Conservation (phyloP, 2,113 vertebrate genomes). For the Sigmodon hispidus region DNA sequence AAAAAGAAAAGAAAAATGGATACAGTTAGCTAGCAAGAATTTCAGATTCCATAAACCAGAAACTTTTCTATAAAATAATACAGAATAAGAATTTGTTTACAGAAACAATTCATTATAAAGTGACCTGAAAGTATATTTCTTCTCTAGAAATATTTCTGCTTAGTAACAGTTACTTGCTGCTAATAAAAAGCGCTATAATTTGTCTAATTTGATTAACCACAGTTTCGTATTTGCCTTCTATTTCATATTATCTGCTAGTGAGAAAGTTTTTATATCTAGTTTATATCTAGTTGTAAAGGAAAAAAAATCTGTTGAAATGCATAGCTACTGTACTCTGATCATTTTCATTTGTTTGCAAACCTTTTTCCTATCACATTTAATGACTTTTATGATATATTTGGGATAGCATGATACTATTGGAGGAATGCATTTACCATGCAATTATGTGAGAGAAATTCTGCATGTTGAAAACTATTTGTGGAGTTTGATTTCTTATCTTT, state of each 20-base stretch:
- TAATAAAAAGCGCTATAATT: slow-evolving; percentile 28
- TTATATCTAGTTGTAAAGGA: background rate
- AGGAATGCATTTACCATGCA: background rate
- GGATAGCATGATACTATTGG: background rate
- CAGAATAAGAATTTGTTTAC: background rate
- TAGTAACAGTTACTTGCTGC: slow-evolving; percentile 2
- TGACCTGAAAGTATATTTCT: background rate
- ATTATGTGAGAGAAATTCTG: background rate
- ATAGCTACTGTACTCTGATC: background rate
- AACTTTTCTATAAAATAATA: slow-evolving; percentile 7
- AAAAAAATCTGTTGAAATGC: slow-evolving; percentile 5
- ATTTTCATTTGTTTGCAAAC: slow-evolving; percentile 51
- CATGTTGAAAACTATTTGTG: background rate
- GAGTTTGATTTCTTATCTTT: background rate
- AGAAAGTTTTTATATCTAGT: background rate
- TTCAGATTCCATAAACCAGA: background rate
- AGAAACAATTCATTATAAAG: background rate
- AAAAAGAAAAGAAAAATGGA: background rate
- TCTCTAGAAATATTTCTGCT: background rate
- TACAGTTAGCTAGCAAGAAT: background rate
- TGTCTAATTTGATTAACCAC: slow-evolving; percentile 45
- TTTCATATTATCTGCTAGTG: background rate
- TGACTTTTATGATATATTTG: slow-evolving; percentile 38
- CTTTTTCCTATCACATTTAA: slow-evolving; percentile 10
- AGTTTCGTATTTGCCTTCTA: background rate